phyloP scores from a whole-genome alignment of 2,113 vertebrate genomes.

The Paraplagusia blochii region DNA sequence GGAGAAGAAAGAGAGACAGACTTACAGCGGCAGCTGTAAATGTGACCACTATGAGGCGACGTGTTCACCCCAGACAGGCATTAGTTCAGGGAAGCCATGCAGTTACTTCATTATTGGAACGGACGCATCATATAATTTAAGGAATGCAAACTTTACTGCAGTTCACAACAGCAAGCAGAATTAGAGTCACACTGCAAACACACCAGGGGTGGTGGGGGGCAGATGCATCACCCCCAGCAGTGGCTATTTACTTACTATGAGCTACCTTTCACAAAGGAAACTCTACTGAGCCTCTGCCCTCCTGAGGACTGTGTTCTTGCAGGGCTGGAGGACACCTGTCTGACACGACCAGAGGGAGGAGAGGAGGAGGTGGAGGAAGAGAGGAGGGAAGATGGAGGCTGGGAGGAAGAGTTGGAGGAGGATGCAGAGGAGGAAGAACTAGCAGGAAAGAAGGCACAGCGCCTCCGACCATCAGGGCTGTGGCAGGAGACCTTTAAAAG shows the following conservation, averaged over 20 bases:
- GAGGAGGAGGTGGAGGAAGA: slow-evolving; percentile 50
- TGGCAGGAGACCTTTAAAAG: slow-evolving; percentile 58
- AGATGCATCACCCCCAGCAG: slow-evolving; percentile 46
- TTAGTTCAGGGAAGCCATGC: slow-evolving; percentile 67
- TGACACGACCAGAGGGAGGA: slow-evolving; percentile 61
- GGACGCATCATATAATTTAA: slow-evolving; percentile 39
- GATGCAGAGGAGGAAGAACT: slow-evolving; percentile 61
- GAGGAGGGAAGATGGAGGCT: slow-evolving; percentile 41
- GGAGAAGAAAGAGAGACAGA: slow-evolving; percentile 13
- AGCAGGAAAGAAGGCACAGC: slow-evolving; percentile 62
- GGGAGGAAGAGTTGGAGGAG: slow-evolving; percentile 60
- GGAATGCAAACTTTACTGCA: slow-evolving; percentile 58
- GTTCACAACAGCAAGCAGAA: slow-evolving; percentile 50
- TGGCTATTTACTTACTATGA: slow-evolving; percentile 77
- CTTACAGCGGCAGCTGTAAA: slow-evolving; percentile 17
- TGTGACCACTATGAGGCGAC: slow-evolving; percentile 55
- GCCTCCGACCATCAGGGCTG: slow-evolving; percentile 63
- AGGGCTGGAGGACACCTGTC: slow-evolving; percentile 67
- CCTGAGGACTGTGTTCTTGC: slow-evolving; percentile 66
- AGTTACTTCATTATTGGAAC: slow-evolving; percentile 41
- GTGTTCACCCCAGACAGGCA: slow-evolving; percentile 35
- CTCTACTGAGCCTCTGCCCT: slow-evolving; percentile 74
- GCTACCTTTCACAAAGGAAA: slow-evolving; percentile 72
- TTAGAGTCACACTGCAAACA: slow-evolving; percentile 39
- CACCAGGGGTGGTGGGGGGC: slow-evolving; percentile 9